Conservation (phyloP, 2,888 invertebrate species). For the Amphimallon solstitiale region DNA sequence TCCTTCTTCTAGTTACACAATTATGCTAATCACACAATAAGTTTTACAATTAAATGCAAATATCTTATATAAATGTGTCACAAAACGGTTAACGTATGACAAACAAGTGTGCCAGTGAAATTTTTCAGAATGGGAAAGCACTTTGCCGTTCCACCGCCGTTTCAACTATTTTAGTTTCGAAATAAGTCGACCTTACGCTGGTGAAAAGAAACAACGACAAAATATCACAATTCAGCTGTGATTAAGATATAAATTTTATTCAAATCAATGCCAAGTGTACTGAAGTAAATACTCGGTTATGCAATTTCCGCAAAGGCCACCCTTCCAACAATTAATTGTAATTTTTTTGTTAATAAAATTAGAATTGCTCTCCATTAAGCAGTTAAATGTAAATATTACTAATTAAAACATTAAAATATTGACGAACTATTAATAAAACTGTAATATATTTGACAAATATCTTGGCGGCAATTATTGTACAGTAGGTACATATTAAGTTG, state of each 20-base stretch:
- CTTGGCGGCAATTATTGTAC: no score
- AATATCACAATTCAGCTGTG: neutral
- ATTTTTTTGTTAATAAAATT: no score
- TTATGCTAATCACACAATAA: neutral
- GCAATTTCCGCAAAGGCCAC: neutral
- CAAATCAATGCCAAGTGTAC: slow-evolving; percentile 9
- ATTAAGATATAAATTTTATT: neutral
- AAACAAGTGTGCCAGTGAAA: neutral
- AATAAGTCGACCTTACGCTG: neutral
- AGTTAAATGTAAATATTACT: no score
- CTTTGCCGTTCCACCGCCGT: neutral
- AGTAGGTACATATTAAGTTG: no score
- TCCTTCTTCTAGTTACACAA: neutral
- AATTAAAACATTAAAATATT: no score
- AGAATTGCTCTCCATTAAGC: no score
- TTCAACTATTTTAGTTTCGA: neutral
- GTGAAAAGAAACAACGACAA: neutral
- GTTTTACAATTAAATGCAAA: slow-evolving; percentile 2
- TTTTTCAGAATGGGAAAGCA: neutral
- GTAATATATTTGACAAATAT: no score
- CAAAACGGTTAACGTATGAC: neutral
- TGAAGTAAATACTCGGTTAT: neutral
- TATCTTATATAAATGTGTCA: neutral
- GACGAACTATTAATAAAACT: no score
- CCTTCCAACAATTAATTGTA: neutral